These are phyloP conservation scores for Diplodus puntazzo DNA, from an alignment of 2,797 vertebrate species.

Conservation along the genomic window DNA sequence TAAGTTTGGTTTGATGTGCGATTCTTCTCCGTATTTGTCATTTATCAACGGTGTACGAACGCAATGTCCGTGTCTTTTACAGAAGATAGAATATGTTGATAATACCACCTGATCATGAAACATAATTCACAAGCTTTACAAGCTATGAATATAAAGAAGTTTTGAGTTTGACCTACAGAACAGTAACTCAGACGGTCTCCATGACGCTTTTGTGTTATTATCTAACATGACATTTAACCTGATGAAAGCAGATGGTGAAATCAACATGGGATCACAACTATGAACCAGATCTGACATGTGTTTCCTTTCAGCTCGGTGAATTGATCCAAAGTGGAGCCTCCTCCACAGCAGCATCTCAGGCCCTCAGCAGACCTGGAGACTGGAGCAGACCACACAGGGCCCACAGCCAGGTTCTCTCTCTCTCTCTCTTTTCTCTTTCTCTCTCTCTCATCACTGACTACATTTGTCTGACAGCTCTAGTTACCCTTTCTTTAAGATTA, in stretches of 20 bases:
- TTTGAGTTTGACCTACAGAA: not conserved
- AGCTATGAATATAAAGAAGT: not conserved
- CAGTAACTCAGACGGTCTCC: not conserved
- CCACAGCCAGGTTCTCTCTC: conserved; percentile 75
- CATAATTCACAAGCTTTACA: not conserved
- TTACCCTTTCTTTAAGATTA: no score
- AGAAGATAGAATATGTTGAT: not conserved
- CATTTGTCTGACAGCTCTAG: no score
- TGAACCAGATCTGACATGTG: not conserved
- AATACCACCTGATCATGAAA: not conserved
- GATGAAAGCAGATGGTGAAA: not conserved
- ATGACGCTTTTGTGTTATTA: not conserved
- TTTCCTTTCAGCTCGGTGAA: conserved; percentile 89
- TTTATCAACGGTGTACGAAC: not conserved
- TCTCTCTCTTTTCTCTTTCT: not conserved
- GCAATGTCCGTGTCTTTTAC: not conserved
- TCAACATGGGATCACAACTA: not conserved
- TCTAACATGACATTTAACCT: not conserved
- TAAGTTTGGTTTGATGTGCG: not conserved
- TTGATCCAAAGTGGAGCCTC: conserved; percentile 88
- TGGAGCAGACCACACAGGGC: conserved; percentile 61
- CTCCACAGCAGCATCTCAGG: conserved; percentile 85
- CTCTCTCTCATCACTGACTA: no score
- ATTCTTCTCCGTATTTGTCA: not conserved
- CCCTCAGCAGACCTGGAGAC: conserved; percentile 75